These are phyloP conservation scores for Cyclophora albipunctata DNA, from an alignment of 2,888 invertebrate genomes.

Conservation along the genomic window DNA sequence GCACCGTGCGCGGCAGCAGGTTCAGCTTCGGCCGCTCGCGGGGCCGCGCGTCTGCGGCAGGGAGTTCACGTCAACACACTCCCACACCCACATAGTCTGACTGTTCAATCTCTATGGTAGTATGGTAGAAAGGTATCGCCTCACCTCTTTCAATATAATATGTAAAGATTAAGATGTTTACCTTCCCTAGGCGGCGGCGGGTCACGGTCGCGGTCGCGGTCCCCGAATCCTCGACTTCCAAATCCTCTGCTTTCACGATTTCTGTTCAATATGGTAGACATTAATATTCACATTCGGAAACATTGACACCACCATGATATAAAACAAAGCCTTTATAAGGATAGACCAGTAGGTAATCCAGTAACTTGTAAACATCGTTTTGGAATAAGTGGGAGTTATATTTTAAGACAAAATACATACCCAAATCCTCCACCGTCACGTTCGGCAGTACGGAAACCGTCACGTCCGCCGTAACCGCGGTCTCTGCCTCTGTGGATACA, in stretches of 20 bases:
- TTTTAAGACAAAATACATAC: conserved; percentile 20
- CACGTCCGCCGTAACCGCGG: conserved; percentile 59
- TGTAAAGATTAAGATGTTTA: conserved; percentile 17
- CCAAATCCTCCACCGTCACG: conserved; percentile 47
- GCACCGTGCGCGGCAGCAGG: conserved; percentile 86
- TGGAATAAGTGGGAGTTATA: not conserved
- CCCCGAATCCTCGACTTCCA: conserved; percentile 58
- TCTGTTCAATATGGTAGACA: conserved; percentile 16
- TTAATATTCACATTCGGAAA: too few relatives aligned
- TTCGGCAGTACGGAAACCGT: conserved; percentile 61
- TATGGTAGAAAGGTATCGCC: too few relatives aligned
- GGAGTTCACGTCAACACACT: not conserved
- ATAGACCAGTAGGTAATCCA: too few relatives aligned
- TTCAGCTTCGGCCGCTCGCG: conserved; percentile 86
- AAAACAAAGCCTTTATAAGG: too few relatives aligned
- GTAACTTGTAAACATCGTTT: not conserved
- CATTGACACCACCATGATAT: too few relatives aligned
- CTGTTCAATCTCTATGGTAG: too few relatives aligned
- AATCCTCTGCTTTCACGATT: conserved; percentile 60
- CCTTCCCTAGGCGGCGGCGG: conserved; percentile 63
- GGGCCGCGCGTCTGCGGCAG: conserved; percentile 59
- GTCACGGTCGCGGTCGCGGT: conserved; percentile 56
- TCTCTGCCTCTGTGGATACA: conserved; percentile 37
- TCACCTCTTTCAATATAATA: too few relatives aligned
- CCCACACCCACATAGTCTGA: too few relatives aligned